phyloP scores from a whole-genome alignment of 2,888 invertebrate genomes.

The Tortrix viridana region DNA sequence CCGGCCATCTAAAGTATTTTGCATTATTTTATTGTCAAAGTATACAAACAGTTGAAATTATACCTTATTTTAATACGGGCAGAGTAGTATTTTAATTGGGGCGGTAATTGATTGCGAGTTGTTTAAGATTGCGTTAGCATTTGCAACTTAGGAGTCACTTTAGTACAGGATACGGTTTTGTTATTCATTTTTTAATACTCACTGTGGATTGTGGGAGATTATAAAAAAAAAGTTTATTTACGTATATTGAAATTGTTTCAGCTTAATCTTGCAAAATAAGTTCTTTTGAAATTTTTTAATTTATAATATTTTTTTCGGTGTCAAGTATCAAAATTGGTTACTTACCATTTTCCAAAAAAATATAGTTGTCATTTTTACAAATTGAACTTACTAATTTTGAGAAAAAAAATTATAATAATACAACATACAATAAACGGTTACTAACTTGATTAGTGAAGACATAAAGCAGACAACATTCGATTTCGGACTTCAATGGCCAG shows the following conservation, averaged over 20 bases:
- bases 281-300: too few relatives aligned
- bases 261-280: too few relatives aligned
- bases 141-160: constrained; percentile 45
- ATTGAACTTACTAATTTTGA: too few relatives aligned
- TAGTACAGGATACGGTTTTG: constrained; percentile 41
- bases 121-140: constrained; percentile 43
- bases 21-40: constrained; percentile 45
- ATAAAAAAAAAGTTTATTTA: neutral
- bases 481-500: constrained; percentile 31
- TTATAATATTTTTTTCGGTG: too few relatives aligned
- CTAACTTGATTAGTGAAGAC: constrained; percentile 31
- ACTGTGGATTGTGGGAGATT: neutral
- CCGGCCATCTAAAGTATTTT: constrained; percentile 43
- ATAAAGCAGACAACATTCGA: constrained; percentile 27
- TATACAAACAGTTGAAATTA: neutral
- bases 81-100: constrained; percentile 3
- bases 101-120: constrained; percentile 26
- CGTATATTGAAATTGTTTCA: too few relatives aligned
- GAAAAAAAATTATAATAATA: neutral
- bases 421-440: constrained; percentile 9
- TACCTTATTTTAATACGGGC: neutral
- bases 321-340: too few relatives aligned
- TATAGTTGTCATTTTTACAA: too few relatives aligned
- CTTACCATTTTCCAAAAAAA: too few relatives aligned
- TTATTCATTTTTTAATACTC: constrained; percentile 13